Percentiles rank a stretch among this genome's conserved stretches.
Evolutionary conservation across 2,888 invertebrate genomes (phyloP).

Genomic region (Tinea trinotella): DNA sequence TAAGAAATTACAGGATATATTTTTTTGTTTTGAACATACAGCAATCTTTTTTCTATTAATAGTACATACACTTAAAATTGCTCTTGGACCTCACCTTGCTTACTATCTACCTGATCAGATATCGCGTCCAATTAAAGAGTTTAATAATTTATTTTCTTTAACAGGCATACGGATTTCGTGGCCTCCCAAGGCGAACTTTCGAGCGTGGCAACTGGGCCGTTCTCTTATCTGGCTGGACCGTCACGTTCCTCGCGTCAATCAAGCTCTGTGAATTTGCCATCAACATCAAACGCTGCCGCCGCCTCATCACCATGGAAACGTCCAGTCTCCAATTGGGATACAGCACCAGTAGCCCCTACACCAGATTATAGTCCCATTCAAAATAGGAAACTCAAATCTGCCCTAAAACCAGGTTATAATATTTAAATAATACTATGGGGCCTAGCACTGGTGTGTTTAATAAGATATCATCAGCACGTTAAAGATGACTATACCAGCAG

Average conservation of each 20-base stretch:
- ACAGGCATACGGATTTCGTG: too few relatives aligned
- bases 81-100: too few relatives aligned
- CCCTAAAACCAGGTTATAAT: conserved; percentile 41
- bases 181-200: conserved; percentile 27
- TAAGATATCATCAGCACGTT: too few relatives aligned
- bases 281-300: conserved; percentile 21
- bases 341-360: conserved; percentile 38
- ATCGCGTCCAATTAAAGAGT: too few relatives aligned
- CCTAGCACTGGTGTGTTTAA: too few relatives aligned
- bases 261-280: conserved; percentile 26
- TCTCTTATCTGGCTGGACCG: conserved; percentile 47
- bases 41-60: too few relatives aligned
- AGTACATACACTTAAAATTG: too few relatives aligned
- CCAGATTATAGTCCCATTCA: conserved; percentile 52
- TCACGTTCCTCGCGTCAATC: conserved; percentile 29
- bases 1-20: too few relatives aligned
- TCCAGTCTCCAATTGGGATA: conserved; percentile 32
- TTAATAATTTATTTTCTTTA: too few relatives aligned
- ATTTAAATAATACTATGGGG: background rate
- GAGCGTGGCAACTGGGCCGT: conserved; percentile 33
- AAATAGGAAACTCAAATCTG: conserved; percentile 49
- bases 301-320: conserved; percentile 33
- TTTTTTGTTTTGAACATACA: too few relatives aligned
- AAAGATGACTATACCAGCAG: too few relatives aligned
- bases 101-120: too few relatives aligned